Evolutionary conservation across 2,888 invertebrate species (phyloP), one percentile per base, ranked within the genome.

Genomic region (Chelonus formosanus): DNA sequence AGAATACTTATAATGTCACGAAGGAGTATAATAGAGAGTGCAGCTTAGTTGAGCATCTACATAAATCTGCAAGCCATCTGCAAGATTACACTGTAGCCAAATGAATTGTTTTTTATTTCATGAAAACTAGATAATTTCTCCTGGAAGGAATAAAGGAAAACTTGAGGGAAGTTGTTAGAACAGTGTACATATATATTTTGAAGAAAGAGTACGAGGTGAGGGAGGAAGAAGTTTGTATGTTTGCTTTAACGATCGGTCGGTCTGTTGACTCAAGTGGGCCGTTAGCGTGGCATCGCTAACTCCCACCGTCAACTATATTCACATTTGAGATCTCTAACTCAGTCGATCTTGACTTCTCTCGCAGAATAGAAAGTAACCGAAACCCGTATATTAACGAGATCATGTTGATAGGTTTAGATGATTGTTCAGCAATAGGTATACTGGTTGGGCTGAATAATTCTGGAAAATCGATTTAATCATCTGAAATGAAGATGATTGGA

Each of bases 231-330:
- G 65, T 68, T 68, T 65, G 70, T 71, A 74, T 75, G 77, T 77
- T 77, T 76, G 75, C 70, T 71, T 70, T 74, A 74, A 77, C 76
- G 75, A 76, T 77, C 76, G 72, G 74, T 68, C 67, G 73, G 75
- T 73, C 74, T 76, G 77, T 78, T 77, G 74, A 78, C 73, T 76
- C 76, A 76, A 78, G 77, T 76, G 77, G 74, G 74, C 76, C 73
- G 76, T 78, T 78, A 77, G 75, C 75, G 74, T 73, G 74, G 73
- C 76, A 74, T 74, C 71, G 76, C 77, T 75, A 76, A 76, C 74
- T 72, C 63, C 69, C 65, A 72, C 61, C 69, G 72, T 71, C 69
- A 73, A 73, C 70, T 70, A 54, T 60, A 65, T 50, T 52, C 48
- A 36, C 10, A 55, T 59, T 63, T 63, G 58, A 53, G 57, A 56